These are phyloP conservation scores for Caretta caretta DNA, from an alignment of 2,113 vertebrate species.

Conservation along the genomic window DNA sequence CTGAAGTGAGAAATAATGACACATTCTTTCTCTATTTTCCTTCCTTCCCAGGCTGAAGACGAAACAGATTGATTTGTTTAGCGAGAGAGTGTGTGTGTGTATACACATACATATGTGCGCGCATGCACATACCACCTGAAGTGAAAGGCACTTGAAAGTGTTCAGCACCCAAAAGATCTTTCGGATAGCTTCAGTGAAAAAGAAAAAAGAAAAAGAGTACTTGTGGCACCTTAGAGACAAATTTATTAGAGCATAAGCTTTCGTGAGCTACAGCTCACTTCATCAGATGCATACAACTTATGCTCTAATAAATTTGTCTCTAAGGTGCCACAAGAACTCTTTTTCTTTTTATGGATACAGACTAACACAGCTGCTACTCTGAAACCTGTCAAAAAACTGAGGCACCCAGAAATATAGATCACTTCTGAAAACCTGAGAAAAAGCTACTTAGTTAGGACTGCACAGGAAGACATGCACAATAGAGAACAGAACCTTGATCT, in stretches of 20 bases:
- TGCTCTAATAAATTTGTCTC: too few relatives aligned
- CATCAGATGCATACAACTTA: too few relatives aligned
- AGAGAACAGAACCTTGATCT: slow-evolving; percentile 6
- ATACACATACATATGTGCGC: not conserved
- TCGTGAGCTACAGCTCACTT: too few relatives aligned
- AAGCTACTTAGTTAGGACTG: not conserved
- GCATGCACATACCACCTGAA: not conserved
- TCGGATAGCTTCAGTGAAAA: not conserved
- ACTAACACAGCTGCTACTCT: too few relatives aligned
- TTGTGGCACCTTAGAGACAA: too few relatives aligned
- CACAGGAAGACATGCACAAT: not conserved
- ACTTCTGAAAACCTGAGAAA: not conserved
- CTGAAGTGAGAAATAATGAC: not conserved
- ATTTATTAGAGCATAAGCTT: too few relatives aligned
- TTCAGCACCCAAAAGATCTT: not conserved
- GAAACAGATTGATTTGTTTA: not conserved
- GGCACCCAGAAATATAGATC: not conserved
- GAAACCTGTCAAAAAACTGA: not conserved
- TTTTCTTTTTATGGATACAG: too few relatives aligned
- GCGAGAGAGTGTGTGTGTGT: not conserved
- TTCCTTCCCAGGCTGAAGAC: not conserved
- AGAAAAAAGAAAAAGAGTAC: too few relatives aligned
- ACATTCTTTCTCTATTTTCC: not conserved
- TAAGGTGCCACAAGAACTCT: too few relatives aligned
- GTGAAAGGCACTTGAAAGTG: not conserved